phyloP scores from a whole-genome alignment of 2,888 invertebrate genomes.

The Cantharis lateralis region DNA sequence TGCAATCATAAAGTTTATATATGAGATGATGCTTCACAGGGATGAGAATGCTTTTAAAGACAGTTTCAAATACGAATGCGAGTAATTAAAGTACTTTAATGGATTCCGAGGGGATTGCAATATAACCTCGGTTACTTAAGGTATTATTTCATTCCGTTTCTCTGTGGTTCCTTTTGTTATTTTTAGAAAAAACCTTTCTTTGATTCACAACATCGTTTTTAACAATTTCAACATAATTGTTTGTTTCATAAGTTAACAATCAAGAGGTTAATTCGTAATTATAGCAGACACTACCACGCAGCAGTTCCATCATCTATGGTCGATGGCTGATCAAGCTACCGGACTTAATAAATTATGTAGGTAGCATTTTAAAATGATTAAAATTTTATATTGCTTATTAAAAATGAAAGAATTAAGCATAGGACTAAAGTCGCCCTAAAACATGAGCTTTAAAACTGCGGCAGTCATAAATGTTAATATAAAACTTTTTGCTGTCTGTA shows the following conservation, averaged over 20 bases:
- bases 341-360: not conserved
- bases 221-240: not conserved
- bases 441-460: not conserved
- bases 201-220: not conserved
- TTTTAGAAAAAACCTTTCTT: conserved; percentile 5
- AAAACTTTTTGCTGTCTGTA: conserved; percentile 5
- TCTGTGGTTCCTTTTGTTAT: conserved; percentile 10
- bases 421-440: not conserved
- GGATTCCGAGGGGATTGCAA: conserved; percentile 19
- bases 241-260: not conserved
- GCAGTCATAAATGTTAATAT: conserved; percentile 3
- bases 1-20: not conserved
- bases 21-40: conserved; percentile 12
- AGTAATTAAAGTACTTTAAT: conserved; percentile 24
- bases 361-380: not conserved
- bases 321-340: not conserved
- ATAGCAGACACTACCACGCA: no score
- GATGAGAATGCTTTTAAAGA: conserved; percentile 14
- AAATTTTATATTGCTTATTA: not conserved
- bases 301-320: no score
- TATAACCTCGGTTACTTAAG: conserved; percentile 20
- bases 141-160: conserved; percentile 19
- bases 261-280: not conserved
- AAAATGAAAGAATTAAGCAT: not conserved
- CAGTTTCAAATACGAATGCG: conserved; percentile 21